phyloP scores from a whole-genome alignment of 2,797 vertebrate genomes.

The Sebastes ruberrimus region DNA sequence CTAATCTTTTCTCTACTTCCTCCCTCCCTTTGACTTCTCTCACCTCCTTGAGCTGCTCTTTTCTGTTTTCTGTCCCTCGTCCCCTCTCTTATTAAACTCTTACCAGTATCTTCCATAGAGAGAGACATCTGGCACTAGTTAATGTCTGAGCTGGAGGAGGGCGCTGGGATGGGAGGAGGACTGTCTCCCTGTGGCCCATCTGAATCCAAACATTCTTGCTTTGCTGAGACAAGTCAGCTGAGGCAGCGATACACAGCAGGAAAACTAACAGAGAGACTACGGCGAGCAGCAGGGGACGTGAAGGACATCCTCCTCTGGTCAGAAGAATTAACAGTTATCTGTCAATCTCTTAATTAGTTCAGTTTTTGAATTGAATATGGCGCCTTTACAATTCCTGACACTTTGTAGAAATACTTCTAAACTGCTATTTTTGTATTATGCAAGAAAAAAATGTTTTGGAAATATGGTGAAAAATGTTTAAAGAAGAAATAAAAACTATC shows the following conservation, averaged over 20 bases:
- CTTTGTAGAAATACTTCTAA: too few relatives aligned
- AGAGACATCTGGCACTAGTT: constrained; percentile 68
- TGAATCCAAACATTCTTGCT: constrained; percentile 56
- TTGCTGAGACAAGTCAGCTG: constrained; percentile 26
- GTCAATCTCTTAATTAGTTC: neutral
- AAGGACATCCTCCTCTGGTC: neutral
- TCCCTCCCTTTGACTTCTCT: neutral
- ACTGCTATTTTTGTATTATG: too few relatives aligned
- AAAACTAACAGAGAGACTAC: neutral
- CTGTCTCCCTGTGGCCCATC: constrained; percentile 15
- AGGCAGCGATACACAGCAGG: constrained; percentile 2
- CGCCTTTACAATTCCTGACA: too few relatives aligned
- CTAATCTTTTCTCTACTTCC: neutral
- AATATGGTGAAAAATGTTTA: too few relatives aligned
- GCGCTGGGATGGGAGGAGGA: constrained; percentile 24
- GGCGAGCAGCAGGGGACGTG: neutral
- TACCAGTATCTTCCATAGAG: constrained; percentile 10
- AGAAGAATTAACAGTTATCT: neutral
- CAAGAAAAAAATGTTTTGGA: too few relatives aligned
- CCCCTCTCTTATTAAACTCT: neutral
- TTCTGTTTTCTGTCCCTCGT: neutral
- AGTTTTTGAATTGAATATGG: neutral
- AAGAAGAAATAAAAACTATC: too few relatives aligned
- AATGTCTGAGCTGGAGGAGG: constrained; percentile 11
- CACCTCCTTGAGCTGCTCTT: neutral